Evolutionary conservation across 1,140 invertebrate species (phyloP).

Genomic region (Drosophila repletoides): DNA sequence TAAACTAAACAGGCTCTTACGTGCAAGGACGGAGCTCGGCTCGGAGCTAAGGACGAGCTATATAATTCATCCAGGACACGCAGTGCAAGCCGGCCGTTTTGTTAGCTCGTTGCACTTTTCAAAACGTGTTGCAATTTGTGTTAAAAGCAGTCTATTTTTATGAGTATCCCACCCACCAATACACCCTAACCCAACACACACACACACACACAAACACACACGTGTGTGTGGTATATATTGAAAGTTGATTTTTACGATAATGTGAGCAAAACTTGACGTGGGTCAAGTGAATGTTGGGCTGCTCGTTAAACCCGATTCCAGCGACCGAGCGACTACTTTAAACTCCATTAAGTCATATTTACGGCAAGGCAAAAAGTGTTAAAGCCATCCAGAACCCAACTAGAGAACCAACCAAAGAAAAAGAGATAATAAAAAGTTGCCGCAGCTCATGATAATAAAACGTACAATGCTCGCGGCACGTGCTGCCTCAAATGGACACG

Average conservation of each 20-base stretch:
- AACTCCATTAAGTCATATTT: slow-evolving; percentile 76
- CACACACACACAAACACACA: not conserved
- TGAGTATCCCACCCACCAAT: not conserved
- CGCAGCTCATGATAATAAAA: slow-evolving; percentile 76
- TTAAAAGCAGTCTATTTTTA: slow-evolving; percentile 58
- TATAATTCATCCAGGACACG: slow-evolving; percentile 33
- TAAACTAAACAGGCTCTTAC: slow-evolving; percentile 29
- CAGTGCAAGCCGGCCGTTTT: slow-evolving; percentile 37
- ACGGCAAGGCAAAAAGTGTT: slow-evolving; percentile 68
- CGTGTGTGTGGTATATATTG: slow-evolving; percentile 36
- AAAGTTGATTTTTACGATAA: slow-evolving; percentile 75
- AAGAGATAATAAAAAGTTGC: slow-evolving; percentile 77
- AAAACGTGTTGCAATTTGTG: slow-evolving; percentile 67
- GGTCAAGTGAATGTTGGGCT: slow-evolving; percentile 50
- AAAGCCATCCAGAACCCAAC: slow-evolving; percentile 42
- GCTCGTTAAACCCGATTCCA: slow-evolving; percentile 26
- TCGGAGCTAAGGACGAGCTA: not conserved
- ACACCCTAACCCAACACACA: not conserved
- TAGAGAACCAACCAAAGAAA: not conserved
- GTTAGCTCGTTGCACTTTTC: slow-evolving; percentile 53
- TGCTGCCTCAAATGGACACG: slow-evolving; percentile 73
- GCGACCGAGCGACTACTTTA: slow-evolving; percentile 53
- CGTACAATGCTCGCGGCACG: slow-evolving; percentile 61
- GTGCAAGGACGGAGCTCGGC: not conserved
- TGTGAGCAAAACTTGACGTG: slow-evolving; percentile 56